Percentiles rank a stretch among this genome's conserved stretches.
phyloP scores from a whole-genome alignment of 1,140 invertebrate species.

The Drosophila virilis region DNA sequence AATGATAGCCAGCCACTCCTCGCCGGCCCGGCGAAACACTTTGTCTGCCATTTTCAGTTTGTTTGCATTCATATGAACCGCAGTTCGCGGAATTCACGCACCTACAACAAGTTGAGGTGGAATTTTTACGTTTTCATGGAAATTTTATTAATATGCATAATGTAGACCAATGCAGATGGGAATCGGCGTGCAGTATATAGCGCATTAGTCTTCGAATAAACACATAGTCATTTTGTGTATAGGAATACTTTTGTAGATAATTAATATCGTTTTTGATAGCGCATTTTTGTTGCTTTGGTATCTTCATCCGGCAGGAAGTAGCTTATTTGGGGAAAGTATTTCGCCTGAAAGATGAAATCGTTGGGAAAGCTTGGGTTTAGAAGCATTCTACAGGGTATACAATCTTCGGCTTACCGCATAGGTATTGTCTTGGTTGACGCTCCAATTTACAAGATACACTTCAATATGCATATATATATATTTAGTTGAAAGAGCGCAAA shows the following conservation, averaged over 20 bases:
- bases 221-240: neutral
- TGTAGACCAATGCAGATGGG: neutral
- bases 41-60: conserved; percentile 44
- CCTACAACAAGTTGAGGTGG: neutral
- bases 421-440: too few relatives aligned
- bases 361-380: too few relatives aligned
- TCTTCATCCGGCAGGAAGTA: too few relatives aligned
- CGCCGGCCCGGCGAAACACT: conserved; percentile 30
- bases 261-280: too few relatives aligned
- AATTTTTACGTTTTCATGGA: conserved; percentile 28
- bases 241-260: too few relatives aligned
- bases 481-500: neutral
- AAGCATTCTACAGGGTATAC: too few relatives aligned
- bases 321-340: too few relatives aligned
- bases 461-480: neutral
- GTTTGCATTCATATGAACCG: conserved; percentile 9
- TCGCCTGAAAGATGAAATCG: too few relatives aligned
- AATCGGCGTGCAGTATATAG: neutral
- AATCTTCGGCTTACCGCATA: too few relatives aligned
- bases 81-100: conserved; percentile 19
- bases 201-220: neutral
- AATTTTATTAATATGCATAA: conserved; percentile 34
- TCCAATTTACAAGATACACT: too few relatives aligned
- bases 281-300: too few relatives aligned
- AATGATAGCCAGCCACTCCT: neutral